Percentiles rank a stretch among this genome's conserved stretches.
phyloP scores from a whole-genome alignment of 2,113 vertebrate species.

The Psittacus erithacus region DNA sequence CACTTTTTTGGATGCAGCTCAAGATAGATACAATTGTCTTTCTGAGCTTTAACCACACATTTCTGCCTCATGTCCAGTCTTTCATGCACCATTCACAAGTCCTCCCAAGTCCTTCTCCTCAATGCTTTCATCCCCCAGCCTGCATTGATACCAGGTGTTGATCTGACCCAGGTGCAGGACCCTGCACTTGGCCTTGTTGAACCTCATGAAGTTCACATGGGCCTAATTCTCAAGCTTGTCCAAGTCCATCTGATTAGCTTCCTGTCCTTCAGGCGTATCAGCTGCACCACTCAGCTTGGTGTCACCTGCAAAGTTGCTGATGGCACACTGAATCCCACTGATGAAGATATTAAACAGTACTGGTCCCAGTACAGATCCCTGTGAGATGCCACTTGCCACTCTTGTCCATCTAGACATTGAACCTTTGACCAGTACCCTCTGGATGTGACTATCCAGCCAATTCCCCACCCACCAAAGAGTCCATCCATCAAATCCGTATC shows the following conservation, averaged over 20 bases:
- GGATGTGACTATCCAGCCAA: neutral
- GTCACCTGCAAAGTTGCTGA: neutral
- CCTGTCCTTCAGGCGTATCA: neutral
- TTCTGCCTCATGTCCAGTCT: neutral
- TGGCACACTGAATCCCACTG: neutral
- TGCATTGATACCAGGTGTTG: neutral
- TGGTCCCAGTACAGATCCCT: neutral
- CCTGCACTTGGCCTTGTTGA: neutral
- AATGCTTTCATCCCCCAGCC: neutral
- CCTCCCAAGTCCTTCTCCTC: neutral
- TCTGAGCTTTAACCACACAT: neutral
- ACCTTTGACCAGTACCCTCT: neutral
- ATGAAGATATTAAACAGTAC: neutral
- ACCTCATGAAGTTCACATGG: neutral
- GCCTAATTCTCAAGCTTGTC: neutral
- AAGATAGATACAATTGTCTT: neutral
- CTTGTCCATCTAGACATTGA: neutral
- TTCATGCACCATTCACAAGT: neutral
- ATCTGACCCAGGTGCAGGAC: neutral
- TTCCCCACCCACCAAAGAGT: neutral
- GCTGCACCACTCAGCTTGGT: neutral
- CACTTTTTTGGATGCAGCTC: neutral
- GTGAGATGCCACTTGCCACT: neutral
- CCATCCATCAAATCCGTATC: neutral
- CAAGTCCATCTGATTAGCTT: neutral